Percentiles rank a stretch among this genome's conserved stretches.
Evolutionary conservation across 2,888 invertebrate species (phyloP).

Genomic region (Microctonus brassicae): DNA sequence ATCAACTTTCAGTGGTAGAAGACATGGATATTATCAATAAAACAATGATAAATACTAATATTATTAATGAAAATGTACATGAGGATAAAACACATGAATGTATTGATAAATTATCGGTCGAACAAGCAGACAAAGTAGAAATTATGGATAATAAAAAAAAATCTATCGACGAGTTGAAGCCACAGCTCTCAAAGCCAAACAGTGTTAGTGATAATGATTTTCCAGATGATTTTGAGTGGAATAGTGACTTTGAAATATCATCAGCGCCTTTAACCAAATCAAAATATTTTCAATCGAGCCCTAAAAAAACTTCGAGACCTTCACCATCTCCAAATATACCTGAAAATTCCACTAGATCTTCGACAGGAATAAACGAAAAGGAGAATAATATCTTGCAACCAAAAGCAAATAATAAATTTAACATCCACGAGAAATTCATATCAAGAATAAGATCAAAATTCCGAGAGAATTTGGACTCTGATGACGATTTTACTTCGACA

Average conservation of each 20-base stretch:
- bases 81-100: not conserved
- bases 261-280: conserved; percentile 19
- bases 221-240: conserved; percentile 51
- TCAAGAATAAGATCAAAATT: not conserved
- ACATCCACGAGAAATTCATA: not conserved
- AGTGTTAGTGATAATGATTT: not conserved
- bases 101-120: too few relatives aligned
- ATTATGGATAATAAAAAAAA: not conserved
- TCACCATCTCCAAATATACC: not conserved
- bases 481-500: conserved; percentile 29
- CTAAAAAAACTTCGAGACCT: not conserved
- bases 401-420: conserved; percentile 4
- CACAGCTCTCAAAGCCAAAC: not conserved
- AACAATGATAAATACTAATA: not conserved
- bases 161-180: not conserved
- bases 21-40: not conserved
- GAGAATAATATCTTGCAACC: not conserved
- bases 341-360: not conserved
- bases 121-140: too few relatives aligned
- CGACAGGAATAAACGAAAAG: not conserved
- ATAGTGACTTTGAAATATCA: conserved; percentile 49
- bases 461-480: conserved; percentile 5
- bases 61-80: not conserved
- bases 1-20: conserved; percentile 22
- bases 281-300: conserved; percentile 11